Base-by-base conservation (phyloP, 2,797 vertebrate genomes). In the Adrianichthys oophorus region DNA sequence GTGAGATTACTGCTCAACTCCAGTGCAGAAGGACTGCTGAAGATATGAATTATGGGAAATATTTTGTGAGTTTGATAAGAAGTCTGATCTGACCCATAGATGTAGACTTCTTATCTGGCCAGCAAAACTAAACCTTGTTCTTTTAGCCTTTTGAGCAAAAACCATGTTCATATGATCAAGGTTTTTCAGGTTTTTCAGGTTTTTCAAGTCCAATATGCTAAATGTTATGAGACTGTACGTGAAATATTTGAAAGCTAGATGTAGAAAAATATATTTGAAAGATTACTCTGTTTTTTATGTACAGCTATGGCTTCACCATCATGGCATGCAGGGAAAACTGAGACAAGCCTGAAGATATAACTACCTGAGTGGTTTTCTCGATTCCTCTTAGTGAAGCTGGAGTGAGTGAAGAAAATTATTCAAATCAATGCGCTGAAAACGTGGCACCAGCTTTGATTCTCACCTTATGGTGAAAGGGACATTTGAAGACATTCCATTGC, bases 191-290 rank as follows among this genome's bases (percentile, higher is more conserved):
- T 42, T 47, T 51, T 26, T 44, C 32, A 56, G 64, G 52, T 42
- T 47, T 51, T 26, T 44, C 58, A 23, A 51, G 52, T 49, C 69
- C 51, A 64, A 26, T 44, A 59, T 56, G 26, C 53, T 56, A 59
- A 21, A 68, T 66, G 29, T 52, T 1, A 14, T 72, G 32, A 41
- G 21, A 57, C 64, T 37, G 32, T 37, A 37, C 1, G 2, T 12
- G 55, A 81, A 76, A 56, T 79, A 51, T 78, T 75, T 65, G 62
- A 80, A 85, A 84, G 59, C 73, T 75, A 83, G 80, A 78, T 86
- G 84, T 92, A 92, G 67, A 92, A 93, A 92, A 92, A 92, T 93
- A 92, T 83, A 92, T 68, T 84, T 91, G 66, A 89, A 87, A 87
- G 65, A 89, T 79, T 86, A 75, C 70, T 90, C 80, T 87, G 80